phyloP scores from a whole-genome alignment of 2,113 vertebrate genomes.

The Recurvirostra avosetta region DNA sequence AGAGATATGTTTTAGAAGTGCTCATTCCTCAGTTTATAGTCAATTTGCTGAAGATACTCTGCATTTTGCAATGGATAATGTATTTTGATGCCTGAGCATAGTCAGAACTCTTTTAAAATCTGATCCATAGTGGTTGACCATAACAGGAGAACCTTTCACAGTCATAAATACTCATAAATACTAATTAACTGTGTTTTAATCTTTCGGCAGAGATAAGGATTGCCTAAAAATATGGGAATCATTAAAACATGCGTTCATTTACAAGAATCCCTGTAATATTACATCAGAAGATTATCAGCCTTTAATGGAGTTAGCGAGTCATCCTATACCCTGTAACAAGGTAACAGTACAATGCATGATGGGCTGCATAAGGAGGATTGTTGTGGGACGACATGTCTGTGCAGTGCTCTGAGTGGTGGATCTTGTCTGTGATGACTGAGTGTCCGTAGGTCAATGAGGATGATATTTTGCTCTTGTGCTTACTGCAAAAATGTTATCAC shows the following conservation, averaged over 20 bases:
- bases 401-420: neutral
- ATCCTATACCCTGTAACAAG: slow-evolving; percentile 68
- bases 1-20: neutral
- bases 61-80: neutral
- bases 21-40: neutral
- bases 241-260: slow-evolving; percentile 61
- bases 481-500: neutral
- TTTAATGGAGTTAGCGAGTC: slow-evolving; percentile 31
- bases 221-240: slow-evolving; percentile 65
- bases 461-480: neutral
- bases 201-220: slow-evolving; percentile 43
- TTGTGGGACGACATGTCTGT: neutral
- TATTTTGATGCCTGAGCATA: neutral
- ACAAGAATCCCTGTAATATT: slow-evolving; percentile 72
- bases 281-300: slow-evolving; percentile 68
- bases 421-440: neutral
- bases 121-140: neutral
- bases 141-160: neutral
- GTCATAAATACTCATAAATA: neutral
- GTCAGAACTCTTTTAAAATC: neutral
- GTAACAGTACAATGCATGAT: slow-evolving; percentile 13
- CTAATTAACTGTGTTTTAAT: neutral
- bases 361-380: neutral
- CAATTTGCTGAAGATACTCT: neutral
- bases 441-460: rapidly evolving